Conservation (phyloP, 2,113 vertebrate species). For the Macrotus californicus region DNA sequence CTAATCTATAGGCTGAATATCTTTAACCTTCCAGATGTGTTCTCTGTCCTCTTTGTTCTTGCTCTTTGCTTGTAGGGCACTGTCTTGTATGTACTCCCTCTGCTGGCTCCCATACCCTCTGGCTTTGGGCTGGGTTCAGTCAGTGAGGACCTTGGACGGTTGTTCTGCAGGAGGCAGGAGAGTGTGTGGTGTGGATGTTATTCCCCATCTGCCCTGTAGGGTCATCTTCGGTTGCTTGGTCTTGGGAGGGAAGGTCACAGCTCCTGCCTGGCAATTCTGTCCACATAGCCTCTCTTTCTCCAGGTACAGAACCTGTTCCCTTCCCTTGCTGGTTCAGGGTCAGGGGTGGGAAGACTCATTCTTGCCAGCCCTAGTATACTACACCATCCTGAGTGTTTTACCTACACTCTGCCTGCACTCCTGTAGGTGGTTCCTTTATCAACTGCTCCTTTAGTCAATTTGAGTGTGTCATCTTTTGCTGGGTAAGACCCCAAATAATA, state of each 20-base stretch:
- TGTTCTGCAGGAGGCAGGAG: neutral
- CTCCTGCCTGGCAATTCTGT: neutral
- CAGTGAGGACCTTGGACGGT: neutral
- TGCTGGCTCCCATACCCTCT: neutral
- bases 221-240: neutral
- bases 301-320: neutral
- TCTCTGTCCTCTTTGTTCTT: neutral
- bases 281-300: neutral
- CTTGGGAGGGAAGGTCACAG: neutral
- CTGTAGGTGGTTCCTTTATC: neutral
- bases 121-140: neutral
- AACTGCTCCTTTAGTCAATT: neutral
- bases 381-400: neutral
- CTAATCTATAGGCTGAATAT: neutral
- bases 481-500: neutral
- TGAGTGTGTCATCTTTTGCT: neutral
- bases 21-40: neutral
- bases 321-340: neutral
- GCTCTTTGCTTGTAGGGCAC: neutral
- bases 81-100: neutral
- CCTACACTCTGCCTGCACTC: neutral
- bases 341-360: neutral
- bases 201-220: neutral
- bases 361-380: neutral
- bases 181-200: neutral